Conservation (phyloP, 2,113 vertebrate species). For the Andinoacara biseriatus region DNA sequence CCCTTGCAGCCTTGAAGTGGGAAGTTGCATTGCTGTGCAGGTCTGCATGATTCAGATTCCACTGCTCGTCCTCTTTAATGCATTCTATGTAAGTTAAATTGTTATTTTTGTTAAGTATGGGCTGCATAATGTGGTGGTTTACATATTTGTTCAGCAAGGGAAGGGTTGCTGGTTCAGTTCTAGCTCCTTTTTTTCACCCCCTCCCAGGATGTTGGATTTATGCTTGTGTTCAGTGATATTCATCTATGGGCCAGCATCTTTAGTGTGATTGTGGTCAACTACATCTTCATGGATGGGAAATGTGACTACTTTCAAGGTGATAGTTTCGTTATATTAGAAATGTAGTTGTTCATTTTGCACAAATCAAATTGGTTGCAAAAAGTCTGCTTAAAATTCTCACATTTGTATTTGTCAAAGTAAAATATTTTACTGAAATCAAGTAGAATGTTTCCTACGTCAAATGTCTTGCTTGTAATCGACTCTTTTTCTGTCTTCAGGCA, state of each 20-base stretch:
- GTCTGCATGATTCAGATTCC: conserved; percentile 95
- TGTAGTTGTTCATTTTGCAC: neutral
- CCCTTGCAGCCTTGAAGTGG: conserved; percentile 86
- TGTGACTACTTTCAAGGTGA: conserved; percentile 89
- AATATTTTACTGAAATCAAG: too few species aligned
- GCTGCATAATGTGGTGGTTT: too few species aligned
- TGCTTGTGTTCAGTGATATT: conserved; percentile 84
- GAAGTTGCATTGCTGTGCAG: conserved; percentile 89
- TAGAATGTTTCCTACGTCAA: neutral
- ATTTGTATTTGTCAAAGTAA: neutral
- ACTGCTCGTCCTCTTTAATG: conserved; percentile 88
- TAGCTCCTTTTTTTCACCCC: neutral
- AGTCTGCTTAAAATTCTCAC: too few species aligned
- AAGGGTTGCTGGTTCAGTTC: too few species aligned
- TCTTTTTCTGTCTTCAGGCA: conserved; percentile 70
- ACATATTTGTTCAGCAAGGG: too few species aligned
- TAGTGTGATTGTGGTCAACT: conserved; percentile 87
- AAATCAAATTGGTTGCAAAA: neutral
- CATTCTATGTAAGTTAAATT: conserved; percentile 84
- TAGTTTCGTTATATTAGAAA: neutral
- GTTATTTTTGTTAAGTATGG: neutral
- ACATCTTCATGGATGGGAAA: conserved; percentile 90
- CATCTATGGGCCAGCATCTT: conserved; percentile 88
- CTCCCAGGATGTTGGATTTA: conserved; percentile 83
- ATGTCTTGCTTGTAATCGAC: neutral